These are phyloP conservation scores for Leptodirus hochenwartii DNA, from an alignment of 2,888 invertebrate species.

Conservation along the genomic window DNA sequence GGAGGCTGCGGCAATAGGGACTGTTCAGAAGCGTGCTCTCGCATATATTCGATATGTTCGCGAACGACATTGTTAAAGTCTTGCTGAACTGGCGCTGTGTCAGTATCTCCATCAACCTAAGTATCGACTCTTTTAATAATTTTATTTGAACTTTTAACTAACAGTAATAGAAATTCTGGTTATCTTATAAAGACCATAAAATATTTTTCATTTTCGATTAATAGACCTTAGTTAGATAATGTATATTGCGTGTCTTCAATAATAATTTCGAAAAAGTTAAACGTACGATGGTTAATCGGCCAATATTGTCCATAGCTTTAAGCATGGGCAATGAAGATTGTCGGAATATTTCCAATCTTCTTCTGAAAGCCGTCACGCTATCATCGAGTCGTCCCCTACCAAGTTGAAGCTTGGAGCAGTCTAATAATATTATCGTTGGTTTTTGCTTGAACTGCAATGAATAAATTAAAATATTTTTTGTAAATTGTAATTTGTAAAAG, in stretches of 20 bases:
- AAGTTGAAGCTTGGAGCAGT: conserved; percentile 79
- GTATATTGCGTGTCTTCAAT: background rate
- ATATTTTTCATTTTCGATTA: too few relatives aligned
- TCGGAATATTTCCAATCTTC: conserved; percentile 70
- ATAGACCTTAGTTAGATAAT: conserved; percentile 2
- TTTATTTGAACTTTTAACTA: conserved; percentile 1
- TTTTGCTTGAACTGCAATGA: conserved; percentile 48
- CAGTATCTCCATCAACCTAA: conserved; percentile 76
- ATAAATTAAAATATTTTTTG: conserved; percentile 10
- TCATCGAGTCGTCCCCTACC: conserved; percentile 74
- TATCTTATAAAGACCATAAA: too few relatives aligned
- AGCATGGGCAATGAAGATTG: conserved; percentile 80
- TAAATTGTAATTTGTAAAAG: too few relatives aligned
- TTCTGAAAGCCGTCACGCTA: conserved; percentile 67
- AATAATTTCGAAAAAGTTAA: background rate
- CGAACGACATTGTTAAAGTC: conserved; percentile 55
- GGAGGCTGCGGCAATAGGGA: conserved; percentile 8
- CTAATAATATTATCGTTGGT: conserved; percentile 68
- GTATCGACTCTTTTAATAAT: conserved; percentile 8
- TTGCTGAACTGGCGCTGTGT: conserved; percentile 54
- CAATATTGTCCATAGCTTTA: conserved; percentile 63
- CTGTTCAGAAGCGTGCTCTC: too few relatives aligned
- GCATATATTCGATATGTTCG: conserved; percentile 48
- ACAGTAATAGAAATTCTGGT: too few relatives aligned
- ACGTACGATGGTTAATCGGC: conserved; percentile 69